Conservation (phyloP, 2,797 vertebrate species). For the Typhlichthys subterraneus region DNA sequence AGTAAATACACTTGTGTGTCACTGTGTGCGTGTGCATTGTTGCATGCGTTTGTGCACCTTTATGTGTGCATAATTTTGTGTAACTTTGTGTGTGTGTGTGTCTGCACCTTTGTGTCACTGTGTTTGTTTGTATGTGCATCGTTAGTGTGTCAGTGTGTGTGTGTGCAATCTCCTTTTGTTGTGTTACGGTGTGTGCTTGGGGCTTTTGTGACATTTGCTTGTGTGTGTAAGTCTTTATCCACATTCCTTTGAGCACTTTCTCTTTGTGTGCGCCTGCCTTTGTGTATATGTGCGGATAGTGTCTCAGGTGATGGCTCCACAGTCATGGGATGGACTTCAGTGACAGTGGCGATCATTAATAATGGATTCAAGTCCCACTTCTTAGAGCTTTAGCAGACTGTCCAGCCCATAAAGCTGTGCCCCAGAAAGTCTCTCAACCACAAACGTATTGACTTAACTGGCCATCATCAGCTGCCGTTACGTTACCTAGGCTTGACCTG, state of each 20-base stretch:
- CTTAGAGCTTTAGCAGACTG: constrained; percentile 32
- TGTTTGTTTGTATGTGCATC: too few relatives aligned
- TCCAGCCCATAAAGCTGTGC: constrained; percentile 43
- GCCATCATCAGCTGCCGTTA: constrained; percentile 55
- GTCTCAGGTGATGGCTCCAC: constrained; percentile 63
- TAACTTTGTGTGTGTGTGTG: neutral
- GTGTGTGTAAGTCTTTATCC: too few relatives aligned
- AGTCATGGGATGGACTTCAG: constrained; percentile 57
- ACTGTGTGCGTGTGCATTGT: constrained; percentile 4
- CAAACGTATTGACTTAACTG: constrained; percentile 52
- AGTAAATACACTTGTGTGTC: too few relatives aligned
- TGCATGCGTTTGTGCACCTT: neutral
- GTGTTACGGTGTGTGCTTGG: too few relatives aligned
- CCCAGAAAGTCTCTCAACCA: constrained; percentile 65
- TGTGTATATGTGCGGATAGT: constrained; percentile 17
- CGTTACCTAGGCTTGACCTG: constrained; percentile 9
- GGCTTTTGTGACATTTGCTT: neutral
- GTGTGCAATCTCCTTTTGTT: too few relatives aligned
- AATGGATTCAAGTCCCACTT: constrained; percentile 59
- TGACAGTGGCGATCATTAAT: constrained; percentile 63
- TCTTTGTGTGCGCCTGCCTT: constrained; percentile 10
- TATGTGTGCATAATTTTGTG: neutral
- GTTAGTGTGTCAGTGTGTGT: neutral
- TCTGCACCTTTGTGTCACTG: too few relatives aligned
- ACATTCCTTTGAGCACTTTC: neutral